A percentile compares a stretch with the other conserved stretches of the same genome.
Evolutionary conservation across 1,140 invertebrate genomes (phyloP).

Genomic region (Drosophila athabasca): DNA sequence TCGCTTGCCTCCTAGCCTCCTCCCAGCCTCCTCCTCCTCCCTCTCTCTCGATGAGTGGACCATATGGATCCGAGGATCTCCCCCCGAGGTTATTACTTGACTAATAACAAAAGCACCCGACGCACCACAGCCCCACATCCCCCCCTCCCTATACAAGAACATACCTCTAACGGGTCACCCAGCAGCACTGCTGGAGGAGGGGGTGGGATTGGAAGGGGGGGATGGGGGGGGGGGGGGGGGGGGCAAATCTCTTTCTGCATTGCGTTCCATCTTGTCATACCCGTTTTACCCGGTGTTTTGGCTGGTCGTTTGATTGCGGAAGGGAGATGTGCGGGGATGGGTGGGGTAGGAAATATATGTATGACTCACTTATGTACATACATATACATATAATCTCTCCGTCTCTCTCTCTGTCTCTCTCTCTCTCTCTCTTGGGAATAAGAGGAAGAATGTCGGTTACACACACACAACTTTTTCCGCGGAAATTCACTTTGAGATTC

Average conservation of each 20-base stretch:
- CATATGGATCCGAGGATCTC: slow-evolving; percentile 13
- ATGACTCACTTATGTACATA: slow-evolving; percentile 21
- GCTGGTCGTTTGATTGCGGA: slow-evolving; percentile 18
- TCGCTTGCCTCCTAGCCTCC: no score
- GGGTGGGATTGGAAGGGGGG: no score
- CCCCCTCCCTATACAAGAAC: slow-evolving; percentile 10
- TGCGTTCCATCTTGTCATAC: slow-evolving; percentile 12
- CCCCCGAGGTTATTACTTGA: slow-evolving; percentile 23
- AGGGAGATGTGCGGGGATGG: neutral
- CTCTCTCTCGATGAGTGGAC: slow-evolving; percentile 13
- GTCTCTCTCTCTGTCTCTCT: slow-evolving; percentile 9
- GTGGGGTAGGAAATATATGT: neutral
- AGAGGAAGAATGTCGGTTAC: slow-evolving; percentile 41
- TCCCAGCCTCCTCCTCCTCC: slow-evolving; percentile 25
- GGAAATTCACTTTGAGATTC: no score
- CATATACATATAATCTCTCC: no score
- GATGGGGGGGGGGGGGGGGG: no score
- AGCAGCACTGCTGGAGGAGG: no score
- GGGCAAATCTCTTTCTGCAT: slow-evolving; percentile 5
- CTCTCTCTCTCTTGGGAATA: neutral
- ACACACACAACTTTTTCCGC: neutral
- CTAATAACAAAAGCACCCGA: slow-evolving; percentile 30
- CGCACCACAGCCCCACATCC: neutral
- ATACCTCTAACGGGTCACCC: slow-evolving; percentile 40
- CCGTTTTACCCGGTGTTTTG: neutral